These are phyloP conservation scores for Neelides folsomi DNA, from an alignment of 2,888 invertebrate genomes.

Conservation along the genomic window DNA sequence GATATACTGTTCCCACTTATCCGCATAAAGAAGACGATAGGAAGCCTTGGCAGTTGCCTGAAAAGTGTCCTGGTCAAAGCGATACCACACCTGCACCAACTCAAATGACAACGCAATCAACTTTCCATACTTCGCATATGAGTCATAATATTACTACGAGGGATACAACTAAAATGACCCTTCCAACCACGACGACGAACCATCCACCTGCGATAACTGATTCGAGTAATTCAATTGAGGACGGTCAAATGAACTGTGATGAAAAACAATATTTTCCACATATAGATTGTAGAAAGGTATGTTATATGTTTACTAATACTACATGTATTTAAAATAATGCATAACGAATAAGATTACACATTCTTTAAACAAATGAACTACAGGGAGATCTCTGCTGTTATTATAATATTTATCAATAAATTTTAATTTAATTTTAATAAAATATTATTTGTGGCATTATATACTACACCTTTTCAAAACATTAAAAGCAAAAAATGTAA, in stretches of 20 bases:
- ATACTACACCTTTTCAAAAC: too few relatives aligned
- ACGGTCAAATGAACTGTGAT: slow-evolving; percentile 16
- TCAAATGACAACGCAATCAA: too few relatives aligned
- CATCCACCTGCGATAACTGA: background rate
- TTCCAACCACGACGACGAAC: slow-evolving; percentile 3
- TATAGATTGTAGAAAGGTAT: slow-evolving; percentile 32
- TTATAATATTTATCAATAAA: too few relatives aligned
- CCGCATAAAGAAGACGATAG: slow-evolving; percentile 4
- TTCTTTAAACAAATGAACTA: too few relatives aligned
- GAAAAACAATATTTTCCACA: slow-evolving; percentile 30
- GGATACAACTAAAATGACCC: slow-evolving; percentile 2
- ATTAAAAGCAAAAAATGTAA: too few relatives aligned
- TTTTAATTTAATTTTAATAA: too few relatives aligned
- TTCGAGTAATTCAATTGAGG: too few relatives aligned
- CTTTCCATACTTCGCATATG: too few relatives aligned
- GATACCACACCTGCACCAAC: slow-evolving; percentile 11
- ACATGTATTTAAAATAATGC: background rate
- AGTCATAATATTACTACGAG: too few relatives aligned
- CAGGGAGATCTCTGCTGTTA: too few relatives aligned
- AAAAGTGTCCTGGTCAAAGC: slow-evolving; percentile 4
- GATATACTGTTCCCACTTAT: slow-evolving; percentile 41
- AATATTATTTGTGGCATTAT: too few relatives aligned
- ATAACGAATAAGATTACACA: too few relatives aligned
- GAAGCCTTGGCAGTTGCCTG: slow-evolving; percentile 10
- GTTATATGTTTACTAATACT: background rate